Conservation (phyloP, 2,888 invertebrate genomes). For the Sympetrum striolatum region DNA sequence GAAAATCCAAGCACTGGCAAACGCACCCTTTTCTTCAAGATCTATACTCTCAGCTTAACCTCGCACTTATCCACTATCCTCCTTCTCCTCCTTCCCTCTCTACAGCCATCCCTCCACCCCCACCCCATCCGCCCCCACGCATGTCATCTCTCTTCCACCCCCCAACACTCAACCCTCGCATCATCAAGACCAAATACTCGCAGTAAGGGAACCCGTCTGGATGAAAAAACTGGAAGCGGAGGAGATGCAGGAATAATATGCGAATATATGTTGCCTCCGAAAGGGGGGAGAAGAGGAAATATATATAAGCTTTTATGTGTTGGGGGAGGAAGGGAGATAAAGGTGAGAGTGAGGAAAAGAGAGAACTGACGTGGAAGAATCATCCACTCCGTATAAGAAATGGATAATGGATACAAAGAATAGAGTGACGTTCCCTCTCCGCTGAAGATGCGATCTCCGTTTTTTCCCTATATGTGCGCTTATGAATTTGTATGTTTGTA, state of each 20-base stretch:
- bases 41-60: too few relatives aligned
- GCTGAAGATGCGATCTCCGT: not conserved
- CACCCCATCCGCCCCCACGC: not conserved
- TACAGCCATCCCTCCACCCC: not conserved
- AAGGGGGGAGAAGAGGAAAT: not conserved
- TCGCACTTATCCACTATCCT: too few relatives aligned
- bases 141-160: not conserved
- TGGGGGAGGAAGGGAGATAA: not conserved
- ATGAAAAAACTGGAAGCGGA: not conserved
- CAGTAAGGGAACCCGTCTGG: not conserved
- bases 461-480: not conserved
- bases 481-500: not conserved
- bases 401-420: constrained; percentile 26
- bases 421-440: not conserved
- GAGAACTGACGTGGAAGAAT: not conserved
- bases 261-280: not conserved
- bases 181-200: not conserved
- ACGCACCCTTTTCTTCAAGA: too few relatives aligned
- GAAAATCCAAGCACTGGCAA: too few relatives aligned
- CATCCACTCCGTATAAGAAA: not conserved
- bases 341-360: not conserved
- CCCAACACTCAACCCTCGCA: not conserved
- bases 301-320: not conserved
- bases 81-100: not conserved
- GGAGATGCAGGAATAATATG: not conserved